phyloP scores from a whole-genome alignment of 2,113 vertebrate species.

The Pelusios castaneus region DNA sequence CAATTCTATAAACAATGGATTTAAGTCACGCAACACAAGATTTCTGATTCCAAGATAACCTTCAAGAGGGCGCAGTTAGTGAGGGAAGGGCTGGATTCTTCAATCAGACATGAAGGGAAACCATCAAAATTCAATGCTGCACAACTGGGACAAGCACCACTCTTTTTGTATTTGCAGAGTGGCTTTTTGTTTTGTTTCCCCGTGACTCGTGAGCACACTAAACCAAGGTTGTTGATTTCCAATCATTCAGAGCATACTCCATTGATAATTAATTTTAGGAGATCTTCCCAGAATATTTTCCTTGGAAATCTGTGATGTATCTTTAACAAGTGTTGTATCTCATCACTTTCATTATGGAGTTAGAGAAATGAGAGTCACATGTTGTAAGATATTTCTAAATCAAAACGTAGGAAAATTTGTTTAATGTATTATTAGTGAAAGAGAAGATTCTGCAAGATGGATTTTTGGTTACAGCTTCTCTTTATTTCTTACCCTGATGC shows the following conservation, averaged over 20 bases:
- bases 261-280: slow-evolving; percentile 72
- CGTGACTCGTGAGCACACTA: slow-evolving; percentile 2
- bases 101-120: slow-evolving; percentile 21
- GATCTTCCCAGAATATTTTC: slow-evolving; percentile 48
- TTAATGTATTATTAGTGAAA: slow-evolving; percentile 27
- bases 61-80: slow-evolving; percentile 41
- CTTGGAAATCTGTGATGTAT: slow-evolving; percentile 51
- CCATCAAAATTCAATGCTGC: slow-evolving; percentile 12
- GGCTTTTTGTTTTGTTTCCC: slow-evolving; percentile 48
- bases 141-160: not conserved
- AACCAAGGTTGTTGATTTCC: slow-evolving; percentile 48
- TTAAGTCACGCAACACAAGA: slow-evolving; percentile 78
- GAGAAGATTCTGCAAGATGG: not conserved
- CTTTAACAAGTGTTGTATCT: slow-evolving; percentile 20
- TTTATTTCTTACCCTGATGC: not conserved
- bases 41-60: slow-evolving; percentile 80
- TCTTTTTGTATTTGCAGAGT: slow-evolving; percentile 31
- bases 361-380: not conserved
- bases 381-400: slow-evolving; percentile 49
- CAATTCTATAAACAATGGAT: slow-evolving; percentile 78
- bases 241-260: not conserved
- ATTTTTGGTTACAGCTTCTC: not conserved
- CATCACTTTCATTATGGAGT: slow-evolving; percentile 35
- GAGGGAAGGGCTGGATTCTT: slow-evolving; percentile 69
- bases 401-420: slow-evolving; percentile 37